Percentiles rank a stretch among this genome's conserved stretches.
Evolutionary conservation across 2,113 vertebrate genomes (phyloP).

Genomic region (Solea solea): DNA sequence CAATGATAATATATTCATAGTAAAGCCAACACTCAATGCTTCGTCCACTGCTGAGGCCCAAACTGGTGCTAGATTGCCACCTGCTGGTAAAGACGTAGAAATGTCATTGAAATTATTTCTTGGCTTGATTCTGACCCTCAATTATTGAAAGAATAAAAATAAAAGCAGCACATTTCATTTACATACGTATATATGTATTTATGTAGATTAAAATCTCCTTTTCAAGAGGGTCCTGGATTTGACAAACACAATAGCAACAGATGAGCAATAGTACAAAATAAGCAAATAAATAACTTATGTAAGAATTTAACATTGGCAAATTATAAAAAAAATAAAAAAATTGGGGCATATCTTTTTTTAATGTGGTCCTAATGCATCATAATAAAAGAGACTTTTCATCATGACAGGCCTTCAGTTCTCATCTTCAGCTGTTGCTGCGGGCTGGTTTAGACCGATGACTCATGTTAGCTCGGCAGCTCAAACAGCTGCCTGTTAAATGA

Average conservation of each 20-base stretch:
- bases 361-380: slow-evolving; percentile 14
- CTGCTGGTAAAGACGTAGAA: slow-evolving; percentile 35
- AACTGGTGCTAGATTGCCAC: slow-evolving; percentile 23
- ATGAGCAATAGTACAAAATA: background rate
- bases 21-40: background rate
- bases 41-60: background rate
- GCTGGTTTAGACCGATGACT: slow-evolving; percentile 53
- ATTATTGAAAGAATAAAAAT: background rate
- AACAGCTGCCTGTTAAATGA: slow-evolving; percentile 53
- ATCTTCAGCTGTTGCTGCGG: slow-evolving; percentile 7
- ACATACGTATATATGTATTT: too few relatives aligned
- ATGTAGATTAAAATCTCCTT: too few relatives aligned
- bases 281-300: background rate
- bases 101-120: background rate
- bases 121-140: slow-evolving; percentile 7
- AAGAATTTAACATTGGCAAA: background rate
- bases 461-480: slow-evolving; percentile 30
- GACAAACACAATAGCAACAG: background rate
- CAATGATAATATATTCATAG: background rate
- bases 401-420: slow-evolving; percentile 12
- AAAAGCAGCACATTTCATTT: slow-evolving; percentile 18
- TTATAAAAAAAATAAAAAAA: background rate
- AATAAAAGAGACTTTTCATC: slow-evolving; percentile 16
- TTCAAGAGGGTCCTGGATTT: too few relatives aligned
- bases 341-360: slow-evolving; percentile 1